Conservation (phyloP, 2,888 invertebrate species). For the Pteria penguin region DNA sequence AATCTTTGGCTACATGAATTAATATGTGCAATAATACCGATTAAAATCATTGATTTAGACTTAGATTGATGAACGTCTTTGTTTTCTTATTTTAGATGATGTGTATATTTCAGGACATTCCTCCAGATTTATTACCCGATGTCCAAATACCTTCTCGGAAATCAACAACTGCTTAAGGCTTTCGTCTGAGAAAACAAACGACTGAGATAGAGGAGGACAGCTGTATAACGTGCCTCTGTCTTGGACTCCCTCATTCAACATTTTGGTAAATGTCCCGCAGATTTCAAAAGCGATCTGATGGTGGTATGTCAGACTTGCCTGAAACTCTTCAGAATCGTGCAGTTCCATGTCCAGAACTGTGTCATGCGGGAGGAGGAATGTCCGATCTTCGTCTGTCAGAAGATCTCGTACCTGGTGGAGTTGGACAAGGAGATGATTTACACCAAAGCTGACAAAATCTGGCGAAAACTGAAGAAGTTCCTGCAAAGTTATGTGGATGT, state of each 20-base stretch:
- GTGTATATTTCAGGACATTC: constrained; percentile 44
- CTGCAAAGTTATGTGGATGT: constrained; percentile 19
- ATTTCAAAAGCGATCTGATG: background rate
- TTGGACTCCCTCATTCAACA: constrained; percentile 34
- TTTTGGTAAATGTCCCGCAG: constrained; percentile 39
- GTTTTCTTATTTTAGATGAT: no score
- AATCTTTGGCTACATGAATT: no score
- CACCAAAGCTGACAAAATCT: constrained; percentile 26
- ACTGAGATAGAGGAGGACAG: constrained; percentile 14
- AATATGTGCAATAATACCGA: no score
- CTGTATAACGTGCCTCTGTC: constrained; percentile 29
- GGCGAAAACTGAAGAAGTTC: constrained; percentile 42
- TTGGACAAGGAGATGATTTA: constrained; percentile 1
- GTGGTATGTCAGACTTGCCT: constrained; percentile 17
- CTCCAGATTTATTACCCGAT: constrained; percentile 33
- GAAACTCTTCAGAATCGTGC: constrained; percentile 27
- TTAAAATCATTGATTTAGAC: no score
- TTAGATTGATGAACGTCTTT: no score
- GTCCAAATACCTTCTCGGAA: constrained; percentile 6
- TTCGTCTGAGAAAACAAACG: constrained; percentile 23
- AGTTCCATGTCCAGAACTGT: constrained; percentile 27
- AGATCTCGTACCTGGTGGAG: constrained; percentile 11
- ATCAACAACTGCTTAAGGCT: constrained; percentile 29
- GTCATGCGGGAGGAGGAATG: constrained; percentile 12
- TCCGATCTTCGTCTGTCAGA: constrained; percentile 26